Percentiles rank a stretch among this genome's conserved stretches.
phyloP scores from a whole-genome alignment of 2,797 vertebrate genomes.

The Muscicapa comitata region DNA sequence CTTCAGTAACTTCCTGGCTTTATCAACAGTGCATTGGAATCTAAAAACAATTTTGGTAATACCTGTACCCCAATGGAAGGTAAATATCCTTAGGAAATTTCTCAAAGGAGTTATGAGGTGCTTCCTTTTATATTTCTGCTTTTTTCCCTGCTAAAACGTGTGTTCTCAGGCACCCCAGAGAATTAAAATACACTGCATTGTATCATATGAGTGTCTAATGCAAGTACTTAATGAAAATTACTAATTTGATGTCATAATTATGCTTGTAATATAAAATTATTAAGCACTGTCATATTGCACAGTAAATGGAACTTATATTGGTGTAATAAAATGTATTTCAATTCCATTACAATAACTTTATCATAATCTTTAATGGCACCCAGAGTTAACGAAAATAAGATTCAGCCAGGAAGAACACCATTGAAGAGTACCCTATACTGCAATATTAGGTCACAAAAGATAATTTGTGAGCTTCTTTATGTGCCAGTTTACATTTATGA shows the following conservation, averaged over 20 bases:
- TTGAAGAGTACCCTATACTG: not conserved
- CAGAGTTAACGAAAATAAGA: conserved; percentile 53
- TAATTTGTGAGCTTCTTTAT: not conserved
- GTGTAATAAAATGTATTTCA: conserved; percentile 74
- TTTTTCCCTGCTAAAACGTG: conserved; percentile 36
- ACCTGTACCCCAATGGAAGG: not conserved
- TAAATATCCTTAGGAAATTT: conserved; percentile 11
- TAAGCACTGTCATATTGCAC: conserved; percentile 66
- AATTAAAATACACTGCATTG: conserved; percentile 29
- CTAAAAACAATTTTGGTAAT: not conserved
- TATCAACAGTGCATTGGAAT: not conserved
- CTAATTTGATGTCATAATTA: conserved; percentile 76
- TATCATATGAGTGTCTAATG: conserved; percentile 58
- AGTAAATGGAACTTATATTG: conserved; percentile 70
- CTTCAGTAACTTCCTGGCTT: not conserved
- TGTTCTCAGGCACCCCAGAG: conserved; percentile 55
- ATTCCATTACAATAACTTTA: conserved; percentile 69
- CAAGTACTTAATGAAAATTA: conserved; percentile 69
- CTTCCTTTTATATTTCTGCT: conserved; percentile 46
- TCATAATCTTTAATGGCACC: conserved; percentile 62
- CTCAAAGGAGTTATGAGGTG: not conserved
- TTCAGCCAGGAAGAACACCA: not conserved
- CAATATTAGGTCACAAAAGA: conserved; percentile 22
- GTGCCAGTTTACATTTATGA: not conserved
- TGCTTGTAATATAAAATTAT: conserved; percentile 72